These are phyloP conservation scores for Rhizoglyphus robini DNA, from an alignment of 1,140 invertebrate genomes.

Conservation along the genomic window DNA sequence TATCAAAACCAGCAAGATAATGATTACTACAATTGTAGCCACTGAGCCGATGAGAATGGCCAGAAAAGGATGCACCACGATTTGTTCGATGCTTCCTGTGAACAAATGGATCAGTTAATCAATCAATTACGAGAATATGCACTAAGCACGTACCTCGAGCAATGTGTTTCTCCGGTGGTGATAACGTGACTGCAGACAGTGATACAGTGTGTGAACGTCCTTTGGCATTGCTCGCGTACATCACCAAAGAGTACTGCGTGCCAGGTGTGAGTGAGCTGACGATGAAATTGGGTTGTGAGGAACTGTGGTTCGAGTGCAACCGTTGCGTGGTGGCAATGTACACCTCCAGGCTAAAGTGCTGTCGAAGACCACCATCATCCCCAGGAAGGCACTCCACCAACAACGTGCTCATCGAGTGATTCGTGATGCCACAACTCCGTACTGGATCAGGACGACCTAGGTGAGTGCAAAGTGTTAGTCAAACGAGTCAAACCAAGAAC, in stretches of 20 bases:
- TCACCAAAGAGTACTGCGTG: constrained; percentile 17
- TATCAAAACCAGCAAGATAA: background rate
- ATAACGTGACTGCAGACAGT: constrained; percentile 70
- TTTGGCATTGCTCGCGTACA: constrained; percentile 26
- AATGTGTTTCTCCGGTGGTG: constrained; percentile 54
- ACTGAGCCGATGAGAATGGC: constrained; percentile 10
- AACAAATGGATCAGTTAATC: no score
- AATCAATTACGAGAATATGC: background rate
- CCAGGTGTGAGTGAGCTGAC: constrained; percentile 15
- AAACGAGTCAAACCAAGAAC: background rate
- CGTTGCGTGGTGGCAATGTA: constrained; percentile 36
- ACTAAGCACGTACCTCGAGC: constrained; percentile 2
- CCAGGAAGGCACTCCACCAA: constrained; percentile 59
- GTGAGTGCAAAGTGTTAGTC: background rate
- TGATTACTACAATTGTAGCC: constrained; percentile 3
- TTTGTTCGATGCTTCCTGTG: constrained; percentile 15
- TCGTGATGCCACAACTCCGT: constrained; percentile 25
- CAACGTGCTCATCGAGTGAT: constrained; percentile 34
- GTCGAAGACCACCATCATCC: constrained; percentile 59
- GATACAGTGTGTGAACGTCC: constrained; percentile 54
- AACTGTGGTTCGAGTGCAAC: background rate
- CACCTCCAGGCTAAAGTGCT: constrained; percentile 64
- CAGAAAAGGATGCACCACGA: constrained; percentile 14
- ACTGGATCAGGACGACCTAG: constrained; percentile 29
- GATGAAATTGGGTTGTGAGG: constrained; percentile 17